A percentile compares a stretch with the other conserved stretches of the same genome.
Evolutionary conservation across 1,140 invertebrate genomes (phyloP).

Genomic region (Nixonia krombeini): DNA sequence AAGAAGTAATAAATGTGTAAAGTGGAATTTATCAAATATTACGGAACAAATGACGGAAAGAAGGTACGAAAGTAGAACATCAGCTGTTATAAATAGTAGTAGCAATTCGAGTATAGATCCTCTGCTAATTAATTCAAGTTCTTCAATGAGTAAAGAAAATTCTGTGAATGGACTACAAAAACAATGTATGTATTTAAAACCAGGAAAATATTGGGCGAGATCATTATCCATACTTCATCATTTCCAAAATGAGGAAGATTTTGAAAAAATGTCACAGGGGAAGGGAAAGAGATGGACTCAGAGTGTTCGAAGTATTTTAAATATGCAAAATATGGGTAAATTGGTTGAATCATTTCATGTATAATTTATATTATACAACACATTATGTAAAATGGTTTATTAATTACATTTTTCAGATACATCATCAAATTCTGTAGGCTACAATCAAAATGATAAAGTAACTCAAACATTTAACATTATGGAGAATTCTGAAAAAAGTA

Average conservation of each 20-base stretch:
- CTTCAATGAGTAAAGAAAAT: no score
- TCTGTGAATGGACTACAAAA: background rate
- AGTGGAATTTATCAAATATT: slow-evolving; percentile 21
- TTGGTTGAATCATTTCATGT: no score
- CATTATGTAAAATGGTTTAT: slow-evolving; percentile 7
- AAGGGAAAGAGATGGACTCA: slow-evolving; percentile 63
- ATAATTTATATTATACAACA: no score
- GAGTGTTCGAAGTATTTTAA: slow-evolving; percentile 54
- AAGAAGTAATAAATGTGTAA: slow-evolving; percentile 35
- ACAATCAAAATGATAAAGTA: no score
- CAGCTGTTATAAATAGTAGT: background rate
- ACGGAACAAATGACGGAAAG: slow-evolving; percentile 3
- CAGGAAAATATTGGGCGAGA: slow-evolving; percentile 65
- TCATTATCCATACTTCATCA: slow-evolving; percentile 65
- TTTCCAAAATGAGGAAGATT: slow-evolving; percentile 46
- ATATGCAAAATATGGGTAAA: slow-evolving; percentile 62
- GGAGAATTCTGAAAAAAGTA: no score
- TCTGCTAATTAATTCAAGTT: background rate
- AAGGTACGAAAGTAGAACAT: background rate
- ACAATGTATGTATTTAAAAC: slow-evolving; percentile 56
- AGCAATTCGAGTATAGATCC: slow-evolving; percentile 2
- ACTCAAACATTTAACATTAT: no score
- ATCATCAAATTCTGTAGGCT: no score
- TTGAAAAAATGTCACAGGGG: slow-evolving; percentile 49
- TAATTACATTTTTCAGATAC: background rate